Evolutionary conservation across 2,113 vertebrate species (phyloP), one percentile per base, ranked within the genome.

Genomic region (Empidonax traillii): DNA sequence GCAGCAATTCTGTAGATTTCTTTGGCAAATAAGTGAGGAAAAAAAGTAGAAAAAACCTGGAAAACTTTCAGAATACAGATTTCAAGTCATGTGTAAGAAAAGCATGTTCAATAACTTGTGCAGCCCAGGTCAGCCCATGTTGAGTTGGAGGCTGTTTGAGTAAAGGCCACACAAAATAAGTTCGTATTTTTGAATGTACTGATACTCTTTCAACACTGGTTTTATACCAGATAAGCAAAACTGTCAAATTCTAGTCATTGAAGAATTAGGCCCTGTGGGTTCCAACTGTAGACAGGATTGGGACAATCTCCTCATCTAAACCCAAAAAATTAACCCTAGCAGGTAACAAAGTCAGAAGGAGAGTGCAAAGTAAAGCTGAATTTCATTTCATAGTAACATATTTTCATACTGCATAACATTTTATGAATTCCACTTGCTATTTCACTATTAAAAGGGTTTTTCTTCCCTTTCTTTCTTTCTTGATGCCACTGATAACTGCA

Each of bases 401-500:
- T 90, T 88, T 90, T 89, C 73, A 72, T 72, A 5, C 27, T 75
- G 56, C 31, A 41, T 83, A 92, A 75, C 14, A 28, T 87, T 89
- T 92, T 68, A 53, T 61, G 56, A 90, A 24, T 72, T 85, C 68
- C 68, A 14, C n/a, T 79, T 51, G n/a, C 10, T 35, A 73, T 92
- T 75, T 76, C 66, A 17, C 51, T 75, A 52, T 14, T 59, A 61
- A 84, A 96, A 91, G 35, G 77, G 35, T 4, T 47, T 68, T 58
- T 9, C 25, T 28, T 9, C 20, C 28, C 18, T 14, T 52, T 30
- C 17, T 52, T 85, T 84, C 84, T 90, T 92, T 76, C 49, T 56
- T n/a, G 63, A 89, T 93, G 58, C 74, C 83, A 83, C 35, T 78
- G 88, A 94, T 96, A 94, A 89, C 81, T 55, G 78, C 59, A 52